Conservation (phyloP, 2,113 vertebrate species). For the Charina bottae region DNA sequence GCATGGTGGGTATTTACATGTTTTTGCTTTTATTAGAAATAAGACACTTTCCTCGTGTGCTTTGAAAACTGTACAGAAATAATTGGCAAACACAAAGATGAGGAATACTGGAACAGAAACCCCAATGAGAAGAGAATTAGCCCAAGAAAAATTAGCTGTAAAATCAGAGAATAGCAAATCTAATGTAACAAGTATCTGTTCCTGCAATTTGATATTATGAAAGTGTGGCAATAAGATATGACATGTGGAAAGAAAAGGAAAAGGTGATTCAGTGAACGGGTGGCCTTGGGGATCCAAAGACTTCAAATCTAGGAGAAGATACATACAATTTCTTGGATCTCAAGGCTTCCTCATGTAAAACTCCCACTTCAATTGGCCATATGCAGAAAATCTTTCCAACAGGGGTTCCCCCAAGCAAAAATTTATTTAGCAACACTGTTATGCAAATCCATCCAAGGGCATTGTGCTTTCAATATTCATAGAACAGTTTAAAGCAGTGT, state of each 20-base stretch:
- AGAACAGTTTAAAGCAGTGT: slow-evolving; percentile 65
- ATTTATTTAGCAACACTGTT: slow-evolving; percentile 90
- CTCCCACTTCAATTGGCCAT: not conserved
- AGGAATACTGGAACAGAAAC: slow-evolving; percentile 50
- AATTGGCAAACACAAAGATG: slow-evolving; percentile 60
- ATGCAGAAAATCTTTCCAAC: not conserved
- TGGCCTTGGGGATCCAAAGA: slow-evolving; percentile 35
- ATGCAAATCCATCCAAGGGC: slow-evolving; percentile 86
- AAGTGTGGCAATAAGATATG: slow-evolving; percentile 17
- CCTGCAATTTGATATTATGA: slow-evolving; percentile 82
- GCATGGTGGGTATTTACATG: slow-evolving; percentile 56
- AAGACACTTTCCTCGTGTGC: slow-evolving; percentile 95
- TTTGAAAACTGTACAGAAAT: slow-evolving; percentile 94
- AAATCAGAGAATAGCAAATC: slow-evolving; percentile 76
- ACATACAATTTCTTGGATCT: slow-evolving; percentile 50
- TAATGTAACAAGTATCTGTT: slow-evolving; percentile 85
- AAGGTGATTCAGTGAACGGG: fast-evolving
- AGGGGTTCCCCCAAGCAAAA: slow-evolving; percentile 68
- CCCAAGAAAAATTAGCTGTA: slow-evolving; percentile 54
- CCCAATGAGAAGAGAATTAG: slow-evolving; percentile 49
- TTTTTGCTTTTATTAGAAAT: slow-evolving; percentile 91
- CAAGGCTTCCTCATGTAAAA: too few species aligned
- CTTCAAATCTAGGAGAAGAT: slow-evolving; percentile 91
- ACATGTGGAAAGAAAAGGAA: not conserved
- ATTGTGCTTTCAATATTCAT: slow-evolving; percentile 87